These are phyloP conservation scores for Panzeria rudis DNA, from an alignment of 2,888 invertebrate genomes.

Conservation along the genomic window DNA sequence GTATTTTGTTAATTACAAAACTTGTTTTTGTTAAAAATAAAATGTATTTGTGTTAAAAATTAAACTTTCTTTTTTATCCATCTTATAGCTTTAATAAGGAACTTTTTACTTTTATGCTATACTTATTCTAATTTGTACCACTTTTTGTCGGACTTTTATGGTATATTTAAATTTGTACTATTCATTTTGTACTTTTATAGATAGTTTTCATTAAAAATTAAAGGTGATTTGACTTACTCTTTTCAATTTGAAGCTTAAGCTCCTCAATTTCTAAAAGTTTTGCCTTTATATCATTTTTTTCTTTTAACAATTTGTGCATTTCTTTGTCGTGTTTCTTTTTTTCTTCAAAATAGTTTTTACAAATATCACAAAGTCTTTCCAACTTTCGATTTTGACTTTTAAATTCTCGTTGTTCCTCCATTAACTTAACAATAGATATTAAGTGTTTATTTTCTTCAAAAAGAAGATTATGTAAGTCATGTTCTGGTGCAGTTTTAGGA, in stretches of 20 bases:
- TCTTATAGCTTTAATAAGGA: neutral
- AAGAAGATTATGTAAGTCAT: too few species aligned
- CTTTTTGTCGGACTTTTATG: neutral
- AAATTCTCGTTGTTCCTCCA: too few species aligned
- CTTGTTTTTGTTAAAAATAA: neutral
- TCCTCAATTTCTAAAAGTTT: neutral
- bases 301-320: neutral
- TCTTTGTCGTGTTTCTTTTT: neutral
- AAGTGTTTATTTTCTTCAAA: too few species aligned
- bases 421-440: too few species aligned
- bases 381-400: too few species aligned
- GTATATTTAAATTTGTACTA: neutral
- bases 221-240: neutral
- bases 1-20: neutral
- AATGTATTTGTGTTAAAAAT: neutral
- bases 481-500: too few species aligned
- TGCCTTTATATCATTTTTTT: neutral
- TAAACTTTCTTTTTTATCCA: slow-evolving; percentile 1
- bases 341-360: neutral
- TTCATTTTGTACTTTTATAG: neutral
- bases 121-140: slow-evolving; percentile 1
- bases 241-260: slow-evolving; percentile 1
- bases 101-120: neutral
- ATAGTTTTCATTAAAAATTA: neutral
- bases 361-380: neutral